Conservation (phyloP, 2,888 invertebrate genomes). For the Odontocolon sp. region DNA sequence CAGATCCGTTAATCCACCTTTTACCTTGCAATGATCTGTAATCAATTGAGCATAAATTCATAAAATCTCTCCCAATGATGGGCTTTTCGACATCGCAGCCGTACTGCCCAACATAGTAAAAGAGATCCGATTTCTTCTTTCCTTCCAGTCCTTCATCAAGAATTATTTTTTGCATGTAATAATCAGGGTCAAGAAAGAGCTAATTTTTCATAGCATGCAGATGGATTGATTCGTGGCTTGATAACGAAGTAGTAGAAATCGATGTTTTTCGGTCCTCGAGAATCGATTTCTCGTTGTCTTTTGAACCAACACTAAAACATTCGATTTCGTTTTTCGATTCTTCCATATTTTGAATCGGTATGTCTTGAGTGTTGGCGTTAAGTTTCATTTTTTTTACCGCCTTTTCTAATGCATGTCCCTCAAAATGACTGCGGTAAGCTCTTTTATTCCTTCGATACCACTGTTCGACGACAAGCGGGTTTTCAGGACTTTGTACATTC, state of each 20-base stretch:
- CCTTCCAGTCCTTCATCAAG: not conserved
- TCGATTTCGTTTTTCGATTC: too few species aligned
- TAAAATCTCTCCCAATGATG: not conserved
- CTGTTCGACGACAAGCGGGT: not conserved
- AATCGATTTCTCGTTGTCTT: not conserved
- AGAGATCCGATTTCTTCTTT: not conserved
- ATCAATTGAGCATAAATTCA: conserved; percentile 20
- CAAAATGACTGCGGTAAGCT: too few species aligned
- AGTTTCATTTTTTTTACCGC: not conserved
- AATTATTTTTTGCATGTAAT: conserved; percentile 16
- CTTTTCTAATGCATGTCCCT: too few species aligned
- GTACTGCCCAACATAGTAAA: not conserved
- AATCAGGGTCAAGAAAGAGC: conserved; percentile 2
- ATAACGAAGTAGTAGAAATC: not conserved
- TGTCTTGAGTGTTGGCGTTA: not conserved
- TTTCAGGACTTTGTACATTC: not conserved
- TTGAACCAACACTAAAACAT: too few species aligned
- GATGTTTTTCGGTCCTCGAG: not conserved
- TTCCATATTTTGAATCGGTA: not conserved
- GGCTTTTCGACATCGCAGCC: not conserved
- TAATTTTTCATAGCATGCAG: not conserved
- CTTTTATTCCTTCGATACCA: not conserved
- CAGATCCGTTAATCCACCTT: not conserved
- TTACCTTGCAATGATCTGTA: not conserved
- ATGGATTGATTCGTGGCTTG: not conserved